These are phyloP conservation scores for Petrocephalus sullivani DNA, from an alignment of 2,797 vertebrate species.

Conservation along the genomic window DNA sequence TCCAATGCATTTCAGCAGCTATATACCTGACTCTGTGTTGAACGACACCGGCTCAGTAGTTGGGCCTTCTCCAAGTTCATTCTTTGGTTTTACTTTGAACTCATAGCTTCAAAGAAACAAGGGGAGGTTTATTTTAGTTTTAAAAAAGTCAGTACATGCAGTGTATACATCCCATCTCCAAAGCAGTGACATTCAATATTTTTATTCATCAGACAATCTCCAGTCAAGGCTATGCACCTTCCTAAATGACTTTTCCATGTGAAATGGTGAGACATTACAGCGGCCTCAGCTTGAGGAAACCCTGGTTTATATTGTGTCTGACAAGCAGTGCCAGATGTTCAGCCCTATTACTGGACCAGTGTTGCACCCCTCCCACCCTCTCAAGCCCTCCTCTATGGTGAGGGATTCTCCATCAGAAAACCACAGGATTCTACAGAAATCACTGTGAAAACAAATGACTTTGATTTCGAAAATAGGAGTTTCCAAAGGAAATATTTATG, in stretches of 20 bases:
- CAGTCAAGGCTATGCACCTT: constrained; percentile 19
- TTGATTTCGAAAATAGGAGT: constrained; percentile 3
- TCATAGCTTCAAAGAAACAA: constrained; percentile 71
- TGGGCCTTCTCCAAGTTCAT: constrained; percentile 83
- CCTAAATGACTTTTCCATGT: constrained; percentile 53
- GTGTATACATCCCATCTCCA: constrained; percentile 13
- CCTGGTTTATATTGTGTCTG: constrained; percentile 47
- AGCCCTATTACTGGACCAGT: constrained; percentile 46
- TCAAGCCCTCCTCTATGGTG: constrained; percentile 26
- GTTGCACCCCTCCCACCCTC: constrained; percentile 35
- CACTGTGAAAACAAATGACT: constrained; percentile 9
- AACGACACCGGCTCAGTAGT: constrained; percentile 78
- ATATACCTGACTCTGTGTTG: constrained; percentile 91
- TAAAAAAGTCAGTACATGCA: neutral
- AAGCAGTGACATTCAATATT: constrained; percentile 31
- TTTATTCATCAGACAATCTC: constrained; percentile 34
- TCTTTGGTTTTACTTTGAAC: constrained; percentile 86
- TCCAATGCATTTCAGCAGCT: neutral
- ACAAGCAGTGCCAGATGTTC: constrained; percentile 41
- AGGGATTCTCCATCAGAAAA: neutral
- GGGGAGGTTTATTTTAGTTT: neutral
- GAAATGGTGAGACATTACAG: constrained; percentile 48
- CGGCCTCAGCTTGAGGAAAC: constrained; percentile 39
- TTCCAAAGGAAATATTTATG: constrained; percentile 4
- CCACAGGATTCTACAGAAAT: neutral